A percentile compares a stretch with the other conserved stretches of the same genome.
Conservation (phyloP, 1,140 invertebrate genomes). For the Drosophila gunungcola region DNA sequence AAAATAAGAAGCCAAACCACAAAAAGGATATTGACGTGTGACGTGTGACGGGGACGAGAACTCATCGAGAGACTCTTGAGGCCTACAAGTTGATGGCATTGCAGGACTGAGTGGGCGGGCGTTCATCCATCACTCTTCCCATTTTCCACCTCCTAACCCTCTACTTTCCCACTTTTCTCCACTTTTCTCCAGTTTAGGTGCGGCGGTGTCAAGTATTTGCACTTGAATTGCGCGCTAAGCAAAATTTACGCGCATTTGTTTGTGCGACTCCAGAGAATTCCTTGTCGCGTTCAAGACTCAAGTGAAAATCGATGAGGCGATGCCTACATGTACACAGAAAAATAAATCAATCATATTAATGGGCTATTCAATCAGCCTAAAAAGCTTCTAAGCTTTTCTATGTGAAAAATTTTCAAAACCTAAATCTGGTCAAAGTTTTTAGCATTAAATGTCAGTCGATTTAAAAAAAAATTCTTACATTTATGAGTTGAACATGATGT, state of each 20-base stretch:
- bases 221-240: conserved; percentile 77
- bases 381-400: not conserved
- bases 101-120: conserved; percentile 20
- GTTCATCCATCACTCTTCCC: conserved; percentile 18
- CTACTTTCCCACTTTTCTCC: not conserved
- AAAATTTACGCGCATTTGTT: conserved; percentile 83
- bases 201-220: conserved; percentile 82
- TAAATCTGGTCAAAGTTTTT: too few species aligned
- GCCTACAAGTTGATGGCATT: conserved; percentile 50
- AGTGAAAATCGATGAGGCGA: conserved; percentile 76
- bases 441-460: too few species aligned
- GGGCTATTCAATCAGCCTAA: conserved; percentile 1
- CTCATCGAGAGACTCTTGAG: conserved; percentile 48
- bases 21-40: conserved; percentile 78
- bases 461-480: too few species aligned
- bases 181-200: conserved; percentile 41
- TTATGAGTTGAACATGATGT: not conserved
- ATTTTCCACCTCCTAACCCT: not conserved
- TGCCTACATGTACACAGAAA: conserved; percentile 30
- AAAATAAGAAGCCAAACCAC: conserved; percentile 30
- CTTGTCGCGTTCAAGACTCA: conserved; percentile 57
- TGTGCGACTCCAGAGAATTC: conserved; percentile 68
- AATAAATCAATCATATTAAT: conserved; percentile 20
- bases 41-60: conserved; percentile 33
- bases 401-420: too few species aligned